Conservation (phyloP, 1,140 invertebrate species). For the Drosophila rufa region DNA sequence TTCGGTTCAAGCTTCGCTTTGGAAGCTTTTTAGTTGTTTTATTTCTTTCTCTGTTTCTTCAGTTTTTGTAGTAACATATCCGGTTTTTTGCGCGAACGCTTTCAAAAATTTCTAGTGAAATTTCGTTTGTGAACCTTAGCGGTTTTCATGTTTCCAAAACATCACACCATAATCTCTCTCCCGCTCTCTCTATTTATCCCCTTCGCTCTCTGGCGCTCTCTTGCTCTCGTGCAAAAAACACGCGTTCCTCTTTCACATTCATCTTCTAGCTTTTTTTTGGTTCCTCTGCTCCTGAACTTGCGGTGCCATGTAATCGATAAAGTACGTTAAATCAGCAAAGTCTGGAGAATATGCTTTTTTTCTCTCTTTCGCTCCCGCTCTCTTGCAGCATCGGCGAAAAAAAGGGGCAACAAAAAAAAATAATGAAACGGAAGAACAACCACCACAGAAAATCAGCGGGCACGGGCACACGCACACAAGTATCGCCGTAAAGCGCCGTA, state of each 20-base stretch:
- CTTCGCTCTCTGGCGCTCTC: conserved; percentile 36
- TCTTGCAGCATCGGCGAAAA: conserved; percentile 39
- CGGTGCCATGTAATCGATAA: conserved; percentile 71
- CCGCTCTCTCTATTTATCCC: conserved; percentile 15
- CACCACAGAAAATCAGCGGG: conserved; percentile 35
- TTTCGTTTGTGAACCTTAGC: conserved; percentile 48
- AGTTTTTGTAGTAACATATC: conserved; percentile 62
- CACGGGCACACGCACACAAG: conserved; percentile 33
- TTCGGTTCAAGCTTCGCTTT: conserved; percentile 65
- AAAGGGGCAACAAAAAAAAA: conserved; percentile 2
- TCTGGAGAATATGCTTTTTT: conserved; percentile 19
- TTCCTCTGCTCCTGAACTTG: conserved; percentile 38
- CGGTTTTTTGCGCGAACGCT: conserved; percentile 78
- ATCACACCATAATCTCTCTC: conserved; percentile 36
- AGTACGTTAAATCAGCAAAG: conserved; percentile 51
- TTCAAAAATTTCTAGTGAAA: conserved; percentile 82
- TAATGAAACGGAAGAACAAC: conserved; percentile 22
- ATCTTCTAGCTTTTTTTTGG: conserved; percentile 52
- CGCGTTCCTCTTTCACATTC: conserved; percentile 56
- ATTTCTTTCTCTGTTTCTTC: conserved; percentile 16
- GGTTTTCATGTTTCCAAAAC: conserved; percentile 41
- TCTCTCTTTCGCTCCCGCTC: conserved; percentile 10
- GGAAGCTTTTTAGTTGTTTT: conserved; percentile 44
- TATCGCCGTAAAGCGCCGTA: conserved; percentile 37
- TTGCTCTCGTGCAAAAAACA: conserved; percentile 43